Evolutionary conservation across 2,888 invertebrate genomes (phyloP).

Genomic region (Leistus spinibarbis): DNA sequence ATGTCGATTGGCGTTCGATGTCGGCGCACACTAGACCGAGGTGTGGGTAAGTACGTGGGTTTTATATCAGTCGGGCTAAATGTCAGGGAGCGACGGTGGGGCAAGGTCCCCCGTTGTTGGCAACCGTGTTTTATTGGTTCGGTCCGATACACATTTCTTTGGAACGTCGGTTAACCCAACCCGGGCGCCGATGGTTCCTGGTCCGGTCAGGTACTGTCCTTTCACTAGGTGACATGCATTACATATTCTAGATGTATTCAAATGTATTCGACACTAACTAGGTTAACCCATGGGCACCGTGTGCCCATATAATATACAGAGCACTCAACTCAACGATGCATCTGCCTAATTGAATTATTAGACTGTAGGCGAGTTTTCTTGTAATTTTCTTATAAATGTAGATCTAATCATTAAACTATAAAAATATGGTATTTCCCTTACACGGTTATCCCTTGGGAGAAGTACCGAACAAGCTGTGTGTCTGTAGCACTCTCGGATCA

Average conservation of each 20-base stretch:
- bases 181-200: neutral
- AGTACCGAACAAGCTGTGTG: too few relatives aligned
- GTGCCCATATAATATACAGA: too few relatives aligned
- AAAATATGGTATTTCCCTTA: too few relatives aligned
- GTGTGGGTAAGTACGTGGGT: conserved; percentile 39
- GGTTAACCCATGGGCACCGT: too few relatives aligned
- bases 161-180: neutral
- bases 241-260: neutral
- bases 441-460: too few relatives aligned
- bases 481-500: too few relatives aligned
- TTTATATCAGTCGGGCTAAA: conserved; percentile 41
- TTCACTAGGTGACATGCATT: neutral
- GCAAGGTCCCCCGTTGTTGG: conserved; percentile 11
- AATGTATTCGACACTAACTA: neutral
- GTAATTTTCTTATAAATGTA: too few relatives aligned
- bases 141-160: neutral
- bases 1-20: conserved; percentile 18
- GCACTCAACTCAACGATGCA: too few relatives aligned
- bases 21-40: conserved; percentile 42
- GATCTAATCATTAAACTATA: too few relatives aligned
- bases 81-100: neutral
- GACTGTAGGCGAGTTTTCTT: too few relatives aligned
- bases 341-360: too few relatives aligned
- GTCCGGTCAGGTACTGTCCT: neutral
- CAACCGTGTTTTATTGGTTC: conserved; percentile 10